Conservation (phyloP, 2,113 vertebrate genomes). For the Ceyx cyanopectus region DNA sequence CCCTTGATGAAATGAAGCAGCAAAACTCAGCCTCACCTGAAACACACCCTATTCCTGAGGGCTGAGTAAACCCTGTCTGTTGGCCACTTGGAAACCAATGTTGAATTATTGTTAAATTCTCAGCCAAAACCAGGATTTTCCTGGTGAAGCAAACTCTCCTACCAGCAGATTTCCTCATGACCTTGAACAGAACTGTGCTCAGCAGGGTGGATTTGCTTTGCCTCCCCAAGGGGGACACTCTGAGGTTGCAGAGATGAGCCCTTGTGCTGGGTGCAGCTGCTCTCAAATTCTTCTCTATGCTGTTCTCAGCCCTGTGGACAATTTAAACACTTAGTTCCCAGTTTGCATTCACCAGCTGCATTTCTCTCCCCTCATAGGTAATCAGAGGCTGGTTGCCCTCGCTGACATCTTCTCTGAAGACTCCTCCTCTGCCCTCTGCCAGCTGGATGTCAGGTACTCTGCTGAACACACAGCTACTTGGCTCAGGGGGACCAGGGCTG, state of each 20-base stretch:
- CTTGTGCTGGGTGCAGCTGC: background rate
- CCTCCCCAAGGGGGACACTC: background rate
- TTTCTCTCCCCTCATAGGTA: slow-evolving; percentile 77
- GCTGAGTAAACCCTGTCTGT: background rate
- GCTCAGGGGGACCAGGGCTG: background rate
- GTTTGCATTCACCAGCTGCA: background rate
- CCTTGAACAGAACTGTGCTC: background rate
- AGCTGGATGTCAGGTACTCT: slow-evolving; percentile 88
- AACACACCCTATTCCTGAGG: background rate
- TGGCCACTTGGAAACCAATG: background rate
- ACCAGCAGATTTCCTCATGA: background rate
- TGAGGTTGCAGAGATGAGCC: background rate
- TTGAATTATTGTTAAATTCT: background rate
- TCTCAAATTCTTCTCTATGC: background rate
- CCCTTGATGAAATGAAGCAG: background rate
- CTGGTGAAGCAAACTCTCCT: background rate
- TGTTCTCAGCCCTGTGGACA: background rate
- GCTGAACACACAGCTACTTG: background rate
- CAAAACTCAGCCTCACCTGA: background rate
- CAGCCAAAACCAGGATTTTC: background rate
- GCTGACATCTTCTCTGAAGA: slow-evolving; percentile 87
- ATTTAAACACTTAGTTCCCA: background rate
- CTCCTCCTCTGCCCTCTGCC: slow-evolving; percentile 80
- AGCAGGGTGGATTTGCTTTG: background rate
- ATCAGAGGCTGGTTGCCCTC: slow-evolving; percentile 81